Percentiles rank a stretch among this genome's conserved stretches.
phyloP scores from a whole-genome alignment of 2,113 vertebrate genomes.

The Sisor rabdophorus region DNA sequence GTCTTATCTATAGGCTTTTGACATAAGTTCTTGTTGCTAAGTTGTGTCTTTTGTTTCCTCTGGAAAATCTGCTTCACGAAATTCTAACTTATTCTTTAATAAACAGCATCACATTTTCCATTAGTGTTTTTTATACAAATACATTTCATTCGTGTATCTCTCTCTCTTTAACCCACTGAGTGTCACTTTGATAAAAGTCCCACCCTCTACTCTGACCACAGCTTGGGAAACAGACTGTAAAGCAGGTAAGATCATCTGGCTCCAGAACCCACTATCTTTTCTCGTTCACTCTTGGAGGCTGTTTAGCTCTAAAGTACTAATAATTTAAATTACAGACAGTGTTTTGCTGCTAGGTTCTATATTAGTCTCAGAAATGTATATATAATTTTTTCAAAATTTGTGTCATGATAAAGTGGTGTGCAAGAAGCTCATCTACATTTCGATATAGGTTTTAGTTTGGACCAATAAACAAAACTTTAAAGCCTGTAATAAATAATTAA shows the following conservation, averaged over 20 bases:
- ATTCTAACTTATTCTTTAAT: background rate
- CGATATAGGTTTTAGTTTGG: background rate
- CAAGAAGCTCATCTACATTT: no score
- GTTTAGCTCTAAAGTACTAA: background rate
- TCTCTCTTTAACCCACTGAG: conserved; percentile 30
- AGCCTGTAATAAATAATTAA: no score
- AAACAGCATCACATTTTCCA: background rate
- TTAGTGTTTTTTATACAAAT: background rate
- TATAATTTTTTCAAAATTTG: background rate
- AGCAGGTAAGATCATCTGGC: conserved; percentile 47
- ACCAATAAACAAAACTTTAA: background rate
- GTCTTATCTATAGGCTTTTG: background rate
- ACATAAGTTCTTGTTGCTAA: background rate
- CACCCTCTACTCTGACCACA: conserved; percentile 35
- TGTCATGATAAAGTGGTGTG: background rate
- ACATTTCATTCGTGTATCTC: background rate
- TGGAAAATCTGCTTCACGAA: background rate
- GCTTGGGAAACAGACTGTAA: conserved; percentile 32
- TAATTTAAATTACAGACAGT: background rate
- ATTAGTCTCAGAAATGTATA: background rate
- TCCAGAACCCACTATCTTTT: background rate
- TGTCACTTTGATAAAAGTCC: conserved; percentile 37
- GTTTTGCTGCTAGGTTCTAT: background rate
- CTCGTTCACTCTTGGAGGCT: background rate
- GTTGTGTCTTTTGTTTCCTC: background rate